A percentile compares a stretch with the other conserved stretches of the same genome.
Evolutionary conservation across 2,113 vertebrate genomes (phyloP).

Genomic region (Anseranas semipalmata): DNA sequence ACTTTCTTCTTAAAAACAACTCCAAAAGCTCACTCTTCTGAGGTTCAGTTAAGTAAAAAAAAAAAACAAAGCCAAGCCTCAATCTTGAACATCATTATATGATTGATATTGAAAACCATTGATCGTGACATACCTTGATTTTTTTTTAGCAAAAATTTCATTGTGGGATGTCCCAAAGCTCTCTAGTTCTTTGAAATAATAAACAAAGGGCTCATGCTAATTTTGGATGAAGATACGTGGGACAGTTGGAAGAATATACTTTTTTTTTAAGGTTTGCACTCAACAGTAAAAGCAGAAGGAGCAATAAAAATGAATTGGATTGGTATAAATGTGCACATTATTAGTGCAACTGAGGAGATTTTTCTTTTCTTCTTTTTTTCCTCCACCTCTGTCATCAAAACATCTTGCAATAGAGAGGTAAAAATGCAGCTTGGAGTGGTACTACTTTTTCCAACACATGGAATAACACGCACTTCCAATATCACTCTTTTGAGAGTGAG

Average conservation of each 20-base stretch:
- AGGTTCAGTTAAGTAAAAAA: background rate
- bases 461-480: background rate
- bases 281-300: background rate
- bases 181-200: background rate
- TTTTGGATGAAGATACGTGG: background rate
- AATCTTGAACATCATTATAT: background rate
- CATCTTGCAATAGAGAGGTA: background rate
- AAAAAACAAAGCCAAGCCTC: background rate
- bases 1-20: background rate
- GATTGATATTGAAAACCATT: background rate
- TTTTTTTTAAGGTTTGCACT: background rate
- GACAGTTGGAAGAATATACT: background rate
- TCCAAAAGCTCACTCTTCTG: background rate
- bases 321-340: background rate
- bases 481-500: background rate
- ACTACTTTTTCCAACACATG: background rate
- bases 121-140: background rate
- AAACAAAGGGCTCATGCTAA: background rate
- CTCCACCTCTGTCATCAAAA: background rate
- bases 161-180: background rate
- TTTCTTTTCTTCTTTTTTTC: background rate
- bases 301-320: background rate
- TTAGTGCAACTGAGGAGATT: background rate
- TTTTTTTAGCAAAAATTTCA: background rate
- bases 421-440: background rate